phyloP scores from a whole-genome alignment of 2,113 vertebrate species.

The Cynoglossus semilaevis region DNA sequence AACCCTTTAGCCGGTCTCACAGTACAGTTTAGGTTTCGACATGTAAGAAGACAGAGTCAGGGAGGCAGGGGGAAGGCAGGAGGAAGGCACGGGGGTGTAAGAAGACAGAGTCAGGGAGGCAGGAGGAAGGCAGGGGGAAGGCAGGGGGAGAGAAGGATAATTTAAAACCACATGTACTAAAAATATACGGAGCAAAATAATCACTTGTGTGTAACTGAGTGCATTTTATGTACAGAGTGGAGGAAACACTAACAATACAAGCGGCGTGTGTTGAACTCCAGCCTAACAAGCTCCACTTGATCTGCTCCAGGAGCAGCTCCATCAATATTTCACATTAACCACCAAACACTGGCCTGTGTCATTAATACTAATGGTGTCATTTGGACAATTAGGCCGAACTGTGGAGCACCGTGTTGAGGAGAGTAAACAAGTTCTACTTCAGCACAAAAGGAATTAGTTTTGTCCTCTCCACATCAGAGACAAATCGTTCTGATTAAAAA shows the following conservation, averaged over 20 bases:
- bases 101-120: too few species aligned
- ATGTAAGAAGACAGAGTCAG: too few species aligned
- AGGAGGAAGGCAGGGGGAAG: conserved; percentile 21
- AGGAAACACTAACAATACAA: conserved; percentile 5
- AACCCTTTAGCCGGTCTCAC: conserved; percentile 37
- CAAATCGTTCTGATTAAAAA: too few species aligned
- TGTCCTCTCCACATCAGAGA: too few species aligned
- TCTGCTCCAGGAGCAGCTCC: conserved; percentile 3
- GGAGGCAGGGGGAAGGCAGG: conserved; percentile 13
- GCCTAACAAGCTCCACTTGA: conserved; percentile 12
- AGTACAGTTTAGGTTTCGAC: conserved; percentile 18
- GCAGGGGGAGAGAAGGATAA: conserved; percentile 8
- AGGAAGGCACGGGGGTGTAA: conserved; percentile 8
- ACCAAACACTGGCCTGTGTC: conserved; percentile 5
- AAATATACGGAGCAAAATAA: conserved; percentile 34
- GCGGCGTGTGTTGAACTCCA: conserved; percentile 10
- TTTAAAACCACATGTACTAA: conserved; percentile 46
- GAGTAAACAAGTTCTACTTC: too few species aligned
- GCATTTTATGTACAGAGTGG: conserved; percentile 4
- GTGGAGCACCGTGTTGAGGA: too few species aligned
- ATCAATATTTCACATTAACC: conserved; percentile 20
- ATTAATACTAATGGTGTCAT: conserved; percentile 6
- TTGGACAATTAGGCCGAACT: neutral
- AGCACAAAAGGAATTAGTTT: too few species aligned
- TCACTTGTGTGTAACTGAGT: conserved; percentile 16